These are phyloP conservation scores for Oreochromis spilurus DNA, from an alignment of 2,113 vertebrate genomes.

Conservation along the genomic window DNA sequence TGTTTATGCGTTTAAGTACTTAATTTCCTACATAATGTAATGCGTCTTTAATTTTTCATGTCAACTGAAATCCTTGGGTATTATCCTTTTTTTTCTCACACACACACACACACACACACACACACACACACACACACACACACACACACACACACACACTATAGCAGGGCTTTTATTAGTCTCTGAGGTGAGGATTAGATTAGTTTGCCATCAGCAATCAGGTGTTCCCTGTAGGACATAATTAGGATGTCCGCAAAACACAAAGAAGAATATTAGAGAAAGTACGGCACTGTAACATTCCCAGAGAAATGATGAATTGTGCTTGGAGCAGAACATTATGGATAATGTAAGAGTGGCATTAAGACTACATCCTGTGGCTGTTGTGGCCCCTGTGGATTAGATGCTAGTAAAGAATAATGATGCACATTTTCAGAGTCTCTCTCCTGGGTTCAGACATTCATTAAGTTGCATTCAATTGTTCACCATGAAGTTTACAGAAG, in stretches of 20 bases:
- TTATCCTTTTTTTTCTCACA: neutral
- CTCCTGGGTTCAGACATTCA: neutral
- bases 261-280: slow-evolving; percentile 29
- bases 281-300: slow-evolving; percentile 2
- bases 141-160: neutral
- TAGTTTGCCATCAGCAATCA: slow-evolving; percentile 38
- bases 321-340: neutral
- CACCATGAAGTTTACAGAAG: neutral
- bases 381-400: neutral
- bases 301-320: neutral
- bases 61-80: neutral
- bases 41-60: slow-evolving; percentile 18
- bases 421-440: neutral
- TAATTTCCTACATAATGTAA: neutral
- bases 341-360: neutral
- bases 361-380: neutral
- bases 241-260: slow-evolving; percentile 44
- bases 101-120: neutral
- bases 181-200: slow-evolving; percentile 43
- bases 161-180: slow-evolving; percentile 16
- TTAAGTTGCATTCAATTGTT: neutral
- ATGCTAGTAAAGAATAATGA: neutral
- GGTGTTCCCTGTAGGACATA: slow-evolving; percentile 6
- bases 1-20: neutral
- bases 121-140: neutral